These are phyloP conservation scores for Corythoichthys haematopterus DNA, from an alignment of 2,113 vertebrate species.

Conservation along the genomic window DNA sequence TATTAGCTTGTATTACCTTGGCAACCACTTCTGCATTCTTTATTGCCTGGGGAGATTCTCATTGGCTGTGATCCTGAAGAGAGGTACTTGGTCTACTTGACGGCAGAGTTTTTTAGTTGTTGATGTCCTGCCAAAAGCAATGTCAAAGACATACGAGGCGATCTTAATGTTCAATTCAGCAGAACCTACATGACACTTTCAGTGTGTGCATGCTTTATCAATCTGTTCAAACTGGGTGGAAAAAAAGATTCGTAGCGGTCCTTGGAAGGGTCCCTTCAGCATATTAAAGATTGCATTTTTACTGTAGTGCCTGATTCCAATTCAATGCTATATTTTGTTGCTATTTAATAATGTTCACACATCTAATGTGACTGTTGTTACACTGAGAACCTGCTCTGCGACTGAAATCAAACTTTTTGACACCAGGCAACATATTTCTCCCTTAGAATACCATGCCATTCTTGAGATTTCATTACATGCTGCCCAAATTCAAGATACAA, in stretches of 20 bases:
- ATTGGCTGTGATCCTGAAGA: slow-evolving; percentile 3
- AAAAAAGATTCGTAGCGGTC: too few species aligned
- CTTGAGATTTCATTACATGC: too few species aligned
- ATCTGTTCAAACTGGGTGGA: background rate
- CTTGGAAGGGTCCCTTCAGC: background rate
- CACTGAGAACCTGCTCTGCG: background rate
- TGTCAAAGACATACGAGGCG: slow-evolving; percentile 25
- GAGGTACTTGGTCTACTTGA: slow-evolving; percentile 28
- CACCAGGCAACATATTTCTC: too few species aligned
- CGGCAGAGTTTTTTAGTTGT: slow-evolving; percentile 35
- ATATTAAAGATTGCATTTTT: background rate
- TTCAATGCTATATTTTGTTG: background rate
- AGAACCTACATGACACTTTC: background rate
- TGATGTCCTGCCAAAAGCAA: slow-evolving; percentile 37
- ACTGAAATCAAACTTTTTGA: too few species aligned
- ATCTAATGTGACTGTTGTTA: background rate
- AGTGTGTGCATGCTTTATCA: background rate
- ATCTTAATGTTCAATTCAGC: background rate
- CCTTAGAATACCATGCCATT: too few species aligned
- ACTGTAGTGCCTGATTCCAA: background rate
- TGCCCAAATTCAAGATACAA: too few species aligned
- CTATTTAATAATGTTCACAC: too few species aligned
- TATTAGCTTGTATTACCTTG: slow-evolving; percentile 16
- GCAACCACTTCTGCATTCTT: slow-evolving; percentile 11
- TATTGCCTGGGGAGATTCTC: slow-evolving; percentile 25